Evolutionary conservation across 2,113 vertebrate species (phyloP).

Genomic region (Chloroceryle aenea): DNA sequence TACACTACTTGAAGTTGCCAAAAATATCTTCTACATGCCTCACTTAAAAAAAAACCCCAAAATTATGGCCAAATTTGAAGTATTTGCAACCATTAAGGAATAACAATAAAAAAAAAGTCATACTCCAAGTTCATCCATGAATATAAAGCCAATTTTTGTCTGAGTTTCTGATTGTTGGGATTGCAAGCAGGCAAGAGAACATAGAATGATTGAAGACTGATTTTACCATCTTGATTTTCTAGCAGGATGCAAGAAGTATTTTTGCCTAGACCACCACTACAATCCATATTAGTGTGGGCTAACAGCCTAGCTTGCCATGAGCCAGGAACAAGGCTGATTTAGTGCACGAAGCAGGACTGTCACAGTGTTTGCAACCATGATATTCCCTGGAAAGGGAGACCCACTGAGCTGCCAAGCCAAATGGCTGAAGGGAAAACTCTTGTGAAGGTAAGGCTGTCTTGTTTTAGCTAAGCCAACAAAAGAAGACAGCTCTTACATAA

Average conservation of each 20-base stretch:
- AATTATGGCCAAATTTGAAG: neutral
- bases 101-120: neutral
- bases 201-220: neutral
- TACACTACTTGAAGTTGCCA: neutral
- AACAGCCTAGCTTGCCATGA: too few relatives aligned
- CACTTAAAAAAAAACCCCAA: neutral
- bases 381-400: too few relatives aligned
- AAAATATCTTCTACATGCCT: neutral
- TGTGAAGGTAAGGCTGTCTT: too few relatives aligned
- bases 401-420: too few relatives aligned
- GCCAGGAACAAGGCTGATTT: too few relatives aligned
- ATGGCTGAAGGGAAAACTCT: too few relatives aligned
- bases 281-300: neutral
- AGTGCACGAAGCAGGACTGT: too few relatives aligned
- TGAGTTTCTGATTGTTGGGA: neutral
- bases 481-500: too few relatives aligned
- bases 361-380: too few relatives aligned
- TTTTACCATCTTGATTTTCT: slow-evolving; percentile 25
- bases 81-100: neutral
- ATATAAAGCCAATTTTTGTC: neutral
- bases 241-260: neutral
- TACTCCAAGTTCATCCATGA: neutral
- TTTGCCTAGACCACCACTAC: neutral
- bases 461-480: too few relatives aligned
- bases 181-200: neutral